Evolutionary conservation across 2,797 vertebrate species (phyloP), one percentile per base, ranked within the genome.

Genomic region (Sciurus vulgaris): DNA sequence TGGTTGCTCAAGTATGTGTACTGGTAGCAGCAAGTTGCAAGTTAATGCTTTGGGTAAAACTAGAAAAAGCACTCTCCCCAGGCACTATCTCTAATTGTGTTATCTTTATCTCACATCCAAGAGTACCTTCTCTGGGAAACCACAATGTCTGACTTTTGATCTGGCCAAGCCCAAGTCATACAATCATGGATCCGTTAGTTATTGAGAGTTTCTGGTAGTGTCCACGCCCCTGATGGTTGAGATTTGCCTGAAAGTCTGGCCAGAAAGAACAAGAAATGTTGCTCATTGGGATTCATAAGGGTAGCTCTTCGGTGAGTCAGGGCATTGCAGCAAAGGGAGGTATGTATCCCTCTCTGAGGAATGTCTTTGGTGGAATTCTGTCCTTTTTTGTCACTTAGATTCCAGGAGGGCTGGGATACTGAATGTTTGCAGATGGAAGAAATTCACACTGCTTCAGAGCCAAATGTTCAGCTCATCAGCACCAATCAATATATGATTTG

Each of bases 331-430:
- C n/a, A 93, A 94, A 81, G 22, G 51, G 30, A 77, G 69, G 49
- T 90, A 15, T 28, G 41, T 35, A 92, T 63, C 63, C 59, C 56
- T 95, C 63, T 92, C 73, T 87, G 94, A 95, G 93, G 95, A 90
- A 61, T 78, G 88, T 17, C 74, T 78, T 92, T 81, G 95, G 88
- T 93, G 95, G 92, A 88, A 96, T 90, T 93, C 63, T 70, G 14
- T 92, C 54, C 96, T 86, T 86, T 74, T 94, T 93, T 89, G 81
- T 93, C 85, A 93, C 78, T 93, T 89, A 61, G 74, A 91, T 92
- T 93, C 82, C 86, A 93, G 90, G n/a, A 96, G 47, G 41, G 44
- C 77, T 17, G 10, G 51, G 77, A 59, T 49, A 47, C 49, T 13
- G 33, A 13, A 7, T 93, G 17, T 87, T 93, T 74, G 6, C 61